Base-by-base conservation (phyloP, 2,113 vertebrate species). In the Setophaga petechia region DNA sequence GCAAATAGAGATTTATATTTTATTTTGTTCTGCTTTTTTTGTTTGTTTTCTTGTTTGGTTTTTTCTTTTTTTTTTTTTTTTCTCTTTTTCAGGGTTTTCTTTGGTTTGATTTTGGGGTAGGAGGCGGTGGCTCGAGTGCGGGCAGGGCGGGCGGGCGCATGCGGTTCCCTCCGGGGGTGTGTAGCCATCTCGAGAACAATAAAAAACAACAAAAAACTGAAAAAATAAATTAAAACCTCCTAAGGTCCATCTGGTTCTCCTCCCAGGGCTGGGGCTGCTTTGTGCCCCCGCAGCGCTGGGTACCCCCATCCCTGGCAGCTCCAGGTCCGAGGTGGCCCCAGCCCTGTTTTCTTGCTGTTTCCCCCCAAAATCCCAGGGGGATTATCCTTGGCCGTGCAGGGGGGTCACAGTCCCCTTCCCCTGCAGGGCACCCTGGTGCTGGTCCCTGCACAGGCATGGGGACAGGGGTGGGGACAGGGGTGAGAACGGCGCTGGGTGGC, bases 101-200 rank as follows among this genome's bases (percentile, higher is more conserved):
- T 95, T 90, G 84, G 57, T 88, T 94, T 94, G 73, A 47, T 44
- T 93, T 71, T 58, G 79, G 83, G 72, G 72, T 79, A 80, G 88
- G 92, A 81, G 86, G 61, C 68, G 28, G 86, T 37, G 61, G 86
- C 68, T 89, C 44, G 68, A 81, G 79, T 72, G 91, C 33, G 25
- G 92, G 87, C 77, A 67, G 74, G 93, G 92, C 35, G 25, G 92
- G 87, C 44, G 59, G 91, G 92, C 92, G 87, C 94, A 57, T 94
- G 91, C 95, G 92, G 97, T 96, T 97, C 96, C 95, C 94, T 97
- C 97, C 89, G 95, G 96, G 97, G 97, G 58, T 98, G 97, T 98
- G 97, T 98, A 98, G 98, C 98, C 98, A 98, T 98, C 98, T 98
- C 96, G 97, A 98, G 98, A 98, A 98, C 98, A 98, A 99, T 98